These are phyloP conservation scores for Hypomecis punctinalis DNA, from an alignment of 2,888 invertebrate genomes.

Conservation along the genomic window DNA sequence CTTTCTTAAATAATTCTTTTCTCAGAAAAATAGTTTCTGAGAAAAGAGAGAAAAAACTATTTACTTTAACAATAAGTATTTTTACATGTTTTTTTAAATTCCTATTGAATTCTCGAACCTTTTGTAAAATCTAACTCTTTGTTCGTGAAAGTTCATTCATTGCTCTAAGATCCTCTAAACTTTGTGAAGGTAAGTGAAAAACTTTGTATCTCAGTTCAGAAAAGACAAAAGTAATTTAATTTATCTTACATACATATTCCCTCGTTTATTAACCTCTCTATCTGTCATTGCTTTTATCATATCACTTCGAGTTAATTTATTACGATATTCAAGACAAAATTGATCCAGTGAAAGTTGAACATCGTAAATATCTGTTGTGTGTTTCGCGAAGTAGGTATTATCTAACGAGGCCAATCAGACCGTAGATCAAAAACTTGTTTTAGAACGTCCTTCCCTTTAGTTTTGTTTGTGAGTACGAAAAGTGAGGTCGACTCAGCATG, in stretches of 20 bases:
- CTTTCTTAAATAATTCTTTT: conserved; percentile 16
- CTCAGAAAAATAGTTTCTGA: too few species aligned
- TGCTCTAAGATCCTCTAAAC: conserved; percentile 29
- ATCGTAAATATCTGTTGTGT: conserved; percentile 36
- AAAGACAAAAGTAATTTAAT: not conserved
- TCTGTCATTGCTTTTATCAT: conserved; percentile 39
- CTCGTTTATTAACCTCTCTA: conserved; percentile 48
- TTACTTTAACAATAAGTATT: conserved; percentile 23
- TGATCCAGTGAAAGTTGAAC: conserved; percentile 55
- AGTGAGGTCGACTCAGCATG: conserved; percentile 44
- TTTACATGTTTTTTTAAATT: conserved; percentile 17
- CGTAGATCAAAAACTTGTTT: conserved; percentile 36
- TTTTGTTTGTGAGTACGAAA: conserved; percentile 34
- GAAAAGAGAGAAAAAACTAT: too few species aligned
- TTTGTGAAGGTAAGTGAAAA: conserved; percentile 31
- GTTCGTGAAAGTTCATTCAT: conserved; percentile 38
- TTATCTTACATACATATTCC: conserved; percentile 1
- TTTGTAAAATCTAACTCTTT: conserved; percentile 37
- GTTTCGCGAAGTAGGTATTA: conserved; percentile 27
- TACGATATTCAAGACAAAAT: conserved; percentile 44
- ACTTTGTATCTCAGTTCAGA: conserved; percentile 43
- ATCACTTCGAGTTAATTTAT: conserved; percentile 34
- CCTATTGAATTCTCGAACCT: conserved; percentile 30
- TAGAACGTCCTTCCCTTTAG: conserved; percentile 28
- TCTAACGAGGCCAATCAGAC: conserved; percentile 26